Base-by-base conservation (phyloP, 2,888 invertebrate species). In the Yponomeuta malinellus region DNA sequence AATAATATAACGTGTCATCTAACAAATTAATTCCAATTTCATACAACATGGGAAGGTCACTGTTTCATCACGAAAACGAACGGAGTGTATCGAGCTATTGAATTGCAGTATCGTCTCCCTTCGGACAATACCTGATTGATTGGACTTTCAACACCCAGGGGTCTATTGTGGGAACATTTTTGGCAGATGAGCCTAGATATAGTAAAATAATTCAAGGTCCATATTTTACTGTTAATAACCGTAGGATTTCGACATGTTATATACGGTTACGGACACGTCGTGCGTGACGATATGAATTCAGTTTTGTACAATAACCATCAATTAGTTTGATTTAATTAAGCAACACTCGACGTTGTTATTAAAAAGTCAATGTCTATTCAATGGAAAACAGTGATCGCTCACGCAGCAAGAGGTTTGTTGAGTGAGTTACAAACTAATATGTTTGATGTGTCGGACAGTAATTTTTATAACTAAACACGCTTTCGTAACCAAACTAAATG, bases 41-140 rank as follows among this genome's bases (percentile, higher is more conserved):
- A 43, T 33, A 63, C 29, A 5, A 59, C 37, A 69, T 70, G 33
- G 70, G 65, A 69, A 69, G 71, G 71, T 71, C 72, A 67, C 52
- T 33, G 37, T 69, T 69, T 69, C 69, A 63, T 63, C 69, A 68
- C 48, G 23, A 48, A n/a, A 10, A 68, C 12, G 33, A 67, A 37
- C 63, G 52, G 48, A 12, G 37, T 67, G 37, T 67, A 68, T 29
- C 29, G 69, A 63, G 33, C 52, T 59, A 59, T 59, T 59, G 52
- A 59, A 43, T 43, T 43, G 52, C 52, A 52, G 70, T 65, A 65
- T 59, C 52, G 52, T 15, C 52, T 65, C 31, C 63, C 69, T 31
- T 70, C 64, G 71, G 66, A 71, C 71, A 71, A 69, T 71, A 48
- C 63, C 64, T 48, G 52, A 70, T 48, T 70, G 72, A 64, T 70